These are phyloP conservation scores for Platycercus adscitus DNA, from an alignment of 2,113 vertebrate genomes.

Conservation along the genomic window DNA sequence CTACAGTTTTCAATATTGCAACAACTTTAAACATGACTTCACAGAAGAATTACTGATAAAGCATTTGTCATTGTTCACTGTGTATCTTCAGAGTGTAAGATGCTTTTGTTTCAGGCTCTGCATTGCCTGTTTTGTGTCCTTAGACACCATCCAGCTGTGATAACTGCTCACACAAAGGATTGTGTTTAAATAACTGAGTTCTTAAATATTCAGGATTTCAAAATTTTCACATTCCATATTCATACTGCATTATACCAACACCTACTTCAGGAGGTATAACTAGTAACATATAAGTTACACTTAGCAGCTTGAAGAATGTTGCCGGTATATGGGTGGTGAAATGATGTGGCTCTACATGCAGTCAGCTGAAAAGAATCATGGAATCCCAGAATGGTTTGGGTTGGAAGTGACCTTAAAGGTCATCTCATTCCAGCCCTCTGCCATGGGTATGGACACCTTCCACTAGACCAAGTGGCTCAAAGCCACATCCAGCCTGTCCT, in stretches of 20 bases:
- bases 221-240: background rate
- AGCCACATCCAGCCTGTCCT: background rate
- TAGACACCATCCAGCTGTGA: background rate
- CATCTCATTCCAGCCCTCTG: background rate
- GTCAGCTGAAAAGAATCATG: background rate
- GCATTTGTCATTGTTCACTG: background rate
- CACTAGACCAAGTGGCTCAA: background rate
- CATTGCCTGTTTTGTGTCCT: background rate
- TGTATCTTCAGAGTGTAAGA: background rate
- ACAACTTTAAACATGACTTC: background rate
- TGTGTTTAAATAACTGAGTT: background rate
- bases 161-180: background rate
- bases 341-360: fast-evolving
- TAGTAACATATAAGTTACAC: background rate
- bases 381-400: background rate
- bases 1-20: background rate
- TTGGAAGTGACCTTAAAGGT: background rate
- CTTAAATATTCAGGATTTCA: background rate
- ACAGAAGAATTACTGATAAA: background rate
- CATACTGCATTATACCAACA: background rate
- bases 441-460: background rate
- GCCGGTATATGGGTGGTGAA: background rate
- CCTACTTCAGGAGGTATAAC: background rate
- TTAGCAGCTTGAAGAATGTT: background rate
- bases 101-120: background rate